phyloP scores from a whole-genome alignment of 2,113 vertebrate species.

The Lycaon pictus region DNA sequence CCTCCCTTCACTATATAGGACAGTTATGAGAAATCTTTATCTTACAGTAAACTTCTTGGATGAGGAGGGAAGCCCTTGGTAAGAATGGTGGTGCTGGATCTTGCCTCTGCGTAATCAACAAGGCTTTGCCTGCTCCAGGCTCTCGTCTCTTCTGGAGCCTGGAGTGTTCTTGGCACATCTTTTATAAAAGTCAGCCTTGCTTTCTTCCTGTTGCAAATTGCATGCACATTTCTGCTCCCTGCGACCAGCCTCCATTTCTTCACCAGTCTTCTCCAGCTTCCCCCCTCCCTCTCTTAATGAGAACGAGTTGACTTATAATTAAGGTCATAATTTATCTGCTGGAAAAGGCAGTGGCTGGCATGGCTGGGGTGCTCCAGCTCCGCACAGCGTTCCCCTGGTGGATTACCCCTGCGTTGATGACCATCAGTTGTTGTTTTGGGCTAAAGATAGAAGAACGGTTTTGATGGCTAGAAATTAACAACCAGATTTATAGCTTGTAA shows the following conservation, averaged over 20 bases:
- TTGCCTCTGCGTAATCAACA: not conserved
- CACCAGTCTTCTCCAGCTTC: slow-evolving; percentile 56
- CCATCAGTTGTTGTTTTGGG: slow-evolving; percentile 81
- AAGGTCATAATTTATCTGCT: slow-evolving; percentile 84
- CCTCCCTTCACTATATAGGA: not conserved
- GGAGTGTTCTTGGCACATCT: slow-evolving; percentile 59
- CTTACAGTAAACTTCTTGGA: not conserved
- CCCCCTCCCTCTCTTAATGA: slow-evolving; percentile 66
- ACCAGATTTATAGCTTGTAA: slow-evolving; percentile 87
- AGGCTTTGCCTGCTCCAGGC: not conserved
- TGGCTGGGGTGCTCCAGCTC: slow-evolving; percentile 67
- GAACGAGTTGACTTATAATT: slow-evolving; percentile 83
- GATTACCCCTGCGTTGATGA: slow-evolving; percentile 65
- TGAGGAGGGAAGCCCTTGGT: not conserved
- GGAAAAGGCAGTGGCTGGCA: slow-evolving; percentile 68
- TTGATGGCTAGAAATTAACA: slow-evolving; percentile 88
- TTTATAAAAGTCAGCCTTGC: slow-evolving; percentile 80
- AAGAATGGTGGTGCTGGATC: not conserved
- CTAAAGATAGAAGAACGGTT: slow-evolving; percentile 80
- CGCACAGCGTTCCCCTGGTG: not conserved
- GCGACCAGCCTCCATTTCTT: slow-evolving; percentile 59
- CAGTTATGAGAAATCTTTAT: not conserved
- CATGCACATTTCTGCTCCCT: slow-evolving; percentile 84
- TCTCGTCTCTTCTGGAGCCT: slow-evolving; percentile 51
- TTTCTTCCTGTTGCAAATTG: slow-evolving; percentile 86